Conservation (phyloP, 53 echinoderm and acorn worm genomes). For the Temnopleurus reevesii region DNA sequence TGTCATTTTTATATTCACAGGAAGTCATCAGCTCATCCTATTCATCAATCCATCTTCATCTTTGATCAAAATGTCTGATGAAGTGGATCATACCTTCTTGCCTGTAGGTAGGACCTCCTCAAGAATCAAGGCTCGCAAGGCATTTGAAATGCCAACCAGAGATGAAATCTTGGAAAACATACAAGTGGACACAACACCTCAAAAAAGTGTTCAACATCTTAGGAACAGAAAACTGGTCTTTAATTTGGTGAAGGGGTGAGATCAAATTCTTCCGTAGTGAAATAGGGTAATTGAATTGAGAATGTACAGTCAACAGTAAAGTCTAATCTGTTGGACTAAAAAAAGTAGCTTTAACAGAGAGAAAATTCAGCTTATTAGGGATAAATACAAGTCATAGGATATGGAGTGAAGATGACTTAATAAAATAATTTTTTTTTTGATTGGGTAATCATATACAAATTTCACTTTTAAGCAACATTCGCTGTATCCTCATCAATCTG, state of each 20-base stretch:
- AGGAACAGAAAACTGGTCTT: background rate
- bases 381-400: no score
- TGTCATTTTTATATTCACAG: background rate
- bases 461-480: no score
- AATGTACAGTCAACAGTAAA: background rate
- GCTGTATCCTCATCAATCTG: no score
- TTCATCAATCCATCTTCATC: background rate
- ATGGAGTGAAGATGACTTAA: background rate
- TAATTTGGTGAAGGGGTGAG: conserved; percentile 32
- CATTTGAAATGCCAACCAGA: conserved; percentile 26
- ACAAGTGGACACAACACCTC: conserved; percentile 8
- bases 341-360: no score
- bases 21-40: background rate
- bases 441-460: no score
- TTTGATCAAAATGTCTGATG: background rate
- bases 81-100: background rate
- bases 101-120: background rate
- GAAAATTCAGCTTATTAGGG: no score
- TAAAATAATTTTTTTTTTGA: no score
- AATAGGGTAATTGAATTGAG: background rate
- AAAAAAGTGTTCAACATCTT: background rate
- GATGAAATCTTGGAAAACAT: background rate
- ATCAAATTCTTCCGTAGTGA: background rate
- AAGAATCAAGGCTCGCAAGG: background rate
- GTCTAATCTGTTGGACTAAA: background rate